phyloP scores from a whole-genome alignment of 2,113 vertebrate genomes.

The Xenus cinereus region DNA sequence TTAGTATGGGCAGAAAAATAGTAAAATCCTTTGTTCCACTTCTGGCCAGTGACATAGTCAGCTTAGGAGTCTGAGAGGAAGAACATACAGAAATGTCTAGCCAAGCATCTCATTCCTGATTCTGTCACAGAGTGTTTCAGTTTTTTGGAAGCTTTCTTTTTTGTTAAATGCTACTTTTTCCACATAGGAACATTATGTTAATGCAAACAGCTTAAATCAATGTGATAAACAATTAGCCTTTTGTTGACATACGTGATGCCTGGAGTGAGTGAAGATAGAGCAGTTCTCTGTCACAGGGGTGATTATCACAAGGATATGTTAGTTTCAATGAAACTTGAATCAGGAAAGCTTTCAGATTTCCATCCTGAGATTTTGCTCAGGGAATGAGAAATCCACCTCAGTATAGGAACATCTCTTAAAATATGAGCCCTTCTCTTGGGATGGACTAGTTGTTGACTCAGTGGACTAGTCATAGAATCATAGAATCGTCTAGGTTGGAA shows the following conservation, averaged over 20 bases:
- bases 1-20: not conserved
- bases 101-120: not conserved
- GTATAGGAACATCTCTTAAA: not conserved
- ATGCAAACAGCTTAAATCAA: not conserved
- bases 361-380: not conserved
- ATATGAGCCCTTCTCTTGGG: not conserved
- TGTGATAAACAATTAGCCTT: not conserved
- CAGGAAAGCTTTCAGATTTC: not conserved
- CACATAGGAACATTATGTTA: not conserved
- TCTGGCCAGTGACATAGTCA: not conserved
- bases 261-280: not conserved
- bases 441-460: not conserved
- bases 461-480: too few species aligned
- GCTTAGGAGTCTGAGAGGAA: not conserved
- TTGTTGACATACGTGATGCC: not conserved
- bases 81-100: not conserved
- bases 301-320: not conserved
- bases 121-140: not conserved
- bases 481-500: too few species aligned
- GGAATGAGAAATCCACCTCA: not conserved
- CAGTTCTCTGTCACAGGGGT: not conserved
- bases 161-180: not conserved
- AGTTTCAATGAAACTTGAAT: not conserved
- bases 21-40: not conserved
- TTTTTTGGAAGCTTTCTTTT: not conserved